Evolutionary conservation across 2,797 vertebrate genomes (phyloP).

Genomic region (Otolemur crassicaudatus): DNA sequence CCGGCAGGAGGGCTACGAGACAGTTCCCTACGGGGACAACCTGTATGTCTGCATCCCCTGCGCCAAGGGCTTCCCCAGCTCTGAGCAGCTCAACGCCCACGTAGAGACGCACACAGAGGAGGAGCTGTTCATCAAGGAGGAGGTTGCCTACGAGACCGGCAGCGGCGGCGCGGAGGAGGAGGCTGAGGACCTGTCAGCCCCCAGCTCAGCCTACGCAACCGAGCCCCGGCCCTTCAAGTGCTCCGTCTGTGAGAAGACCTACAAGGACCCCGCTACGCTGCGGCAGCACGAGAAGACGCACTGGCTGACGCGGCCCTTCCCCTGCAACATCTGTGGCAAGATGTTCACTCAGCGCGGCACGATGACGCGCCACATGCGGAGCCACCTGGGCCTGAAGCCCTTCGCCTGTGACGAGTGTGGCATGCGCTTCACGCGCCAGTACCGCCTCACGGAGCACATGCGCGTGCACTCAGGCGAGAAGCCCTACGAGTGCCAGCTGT

Average conservation of each 20-base stretch:
- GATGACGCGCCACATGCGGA: slow-evolving; percentile 99
- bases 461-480: slow-evolving; percentile 99
- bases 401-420: slow-evolving; percentile 99
- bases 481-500: slow-evolving; percentile 99
- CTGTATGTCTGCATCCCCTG: slow-evolving; percentile 99
- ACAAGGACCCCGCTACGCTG: slow-evolving; percentile 98
- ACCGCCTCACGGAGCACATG: slow-evolving; percentile 99
- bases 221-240: slow-evolving; percentile 96
- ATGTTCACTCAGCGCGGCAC: slow-evolving; percentile 99
- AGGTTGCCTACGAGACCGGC: slow-evolving; percentile 87
- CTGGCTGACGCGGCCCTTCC: slow-evolving; percentile 98
- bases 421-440: slow-evolving; percentile 99
- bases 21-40: slow-evolving; percentile 96
- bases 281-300: slow-evolving; percentile 99
- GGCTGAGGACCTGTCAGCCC: slow-evolving; percentile 94
- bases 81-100: slow-evolving; percentile 97
- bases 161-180: slow-evolving; percentile 90
- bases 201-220: slow-evolving; percentile 88
- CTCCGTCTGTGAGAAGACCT: slow-evolving; percentile 97
- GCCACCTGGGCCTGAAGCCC: slow-evolving; percentile 98
- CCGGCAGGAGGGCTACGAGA: slow-evolving; percentile 97
- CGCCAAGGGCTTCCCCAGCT: slow-evolving; percentile 98
- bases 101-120: slow-evolving; percentile 98
- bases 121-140: slow-evolving; percentile 97
- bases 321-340: slow-evolving; percentile 99